Conservation (phyloP, 2,888 invertebrate genomes). For the Ctenicera cuprea region DNA sequence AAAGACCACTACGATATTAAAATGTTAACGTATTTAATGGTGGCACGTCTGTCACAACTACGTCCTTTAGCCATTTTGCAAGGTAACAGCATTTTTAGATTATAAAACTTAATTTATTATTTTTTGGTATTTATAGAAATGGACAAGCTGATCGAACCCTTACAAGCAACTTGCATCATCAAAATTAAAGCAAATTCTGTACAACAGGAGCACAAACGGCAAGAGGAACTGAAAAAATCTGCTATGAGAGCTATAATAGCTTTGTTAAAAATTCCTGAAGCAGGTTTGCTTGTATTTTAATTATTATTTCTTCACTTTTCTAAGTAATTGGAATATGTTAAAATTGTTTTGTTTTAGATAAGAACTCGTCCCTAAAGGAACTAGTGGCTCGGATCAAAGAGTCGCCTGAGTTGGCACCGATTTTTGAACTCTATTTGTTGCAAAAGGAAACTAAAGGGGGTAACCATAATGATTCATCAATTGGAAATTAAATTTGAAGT, state of each 20-base stretch:
- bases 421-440: conserved; percentile 88
- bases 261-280: conserved; percentile 93
- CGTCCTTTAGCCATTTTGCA: conserved; percentile 96
- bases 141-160: conserved; percentile 95
- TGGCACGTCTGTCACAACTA: conserved; percentile 92
- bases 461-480: conserved; percentile 76
- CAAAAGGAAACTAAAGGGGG: conserved; percentile 85
- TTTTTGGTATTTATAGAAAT: conserved; percentile 77
- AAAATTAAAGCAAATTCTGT: conserved; percentile 99
- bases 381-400: conserved; percentile 94
- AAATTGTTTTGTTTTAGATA: conserved; percentile 79
- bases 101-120: too few species aligned
- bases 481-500: conserved; percentile 85
- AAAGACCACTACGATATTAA: conserved; percentile 96
- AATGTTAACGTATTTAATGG: conserved; percentile 99
- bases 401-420: conserved; percentile 89
- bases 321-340: too few species aligned
- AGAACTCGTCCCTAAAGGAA: conserved; percentile 94
- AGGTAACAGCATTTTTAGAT: too few species aligned
- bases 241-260: conserved; percentile 98
- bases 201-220: conserved; percentile 99
- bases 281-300: conserved; percentile 81
- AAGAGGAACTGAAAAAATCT: conserved; percentile 97
- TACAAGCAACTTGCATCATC: conserved; percentile 94
- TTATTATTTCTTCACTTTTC: too few species aligned